Evolutionary conservation across 2,797 vertebrate species (phyloP).

Genomic region (Coranthus polyacanthus): DNA sequence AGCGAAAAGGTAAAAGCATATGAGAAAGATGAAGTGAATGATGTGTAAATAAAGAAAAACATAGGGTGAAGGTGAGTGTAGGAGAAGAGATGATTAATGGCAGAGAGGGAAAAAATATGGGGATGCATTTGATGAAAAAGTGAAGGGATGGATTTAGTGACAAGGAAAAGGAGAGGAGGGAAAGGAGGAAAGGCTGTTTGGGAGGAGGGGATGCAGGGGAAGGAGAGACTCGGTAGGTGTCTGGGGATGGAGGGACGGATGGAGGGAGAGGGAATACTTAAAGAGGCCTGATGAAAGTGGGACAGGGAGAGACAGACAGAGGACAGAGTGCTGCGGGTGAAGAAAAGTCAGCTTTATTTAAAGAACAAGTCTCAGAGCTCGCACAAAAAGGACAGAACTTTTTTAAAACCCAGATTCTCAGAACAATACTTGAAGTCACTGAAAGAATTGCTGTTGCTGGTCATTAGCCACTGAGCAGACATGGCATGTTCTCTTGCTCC

Average conservation of each 20-base stretch:
- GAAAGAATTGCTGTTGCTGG: too few species aligned
- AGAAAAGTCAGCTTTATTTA: conserved; percentile 2
- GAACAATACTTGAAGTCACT: too few species aligned
- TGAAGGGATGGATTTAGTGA: background rate
- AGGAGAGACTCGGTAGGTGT: background rate
- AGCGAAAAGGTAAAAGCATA: too few species aligned
- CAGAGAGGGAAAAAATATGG: background rate
- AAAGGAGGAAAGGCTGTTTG: background rate
- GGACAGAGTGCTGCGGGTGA: conserved; percentile 4
- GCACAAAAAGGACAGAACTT: background rate
- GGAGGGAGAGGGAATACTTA: conserved; percentile 4
- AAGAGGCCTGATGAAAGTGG: conserved; percentile 6
- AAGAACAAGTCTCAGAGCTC: background rate
- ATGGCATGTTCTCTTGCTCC: too few species aligned
- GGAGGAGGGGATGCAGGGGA: background rate
- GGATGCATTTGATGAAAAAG: background rate
- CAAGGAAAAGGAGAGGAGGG: background rate
- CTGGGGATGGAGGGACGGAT: conserved; percentile 1
- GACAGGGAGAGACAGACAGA: conserved; percentile 1
- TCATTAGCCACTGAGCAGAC: too few species aligned
- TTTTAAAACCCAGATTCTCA: background rate
- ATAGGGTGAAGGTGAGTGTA: background rate
- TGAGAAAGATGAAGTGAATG: background rate
- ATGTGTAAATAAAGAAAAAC: conserved; percentile 7
- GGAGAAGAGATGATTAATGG: conserved; percentile 29